These are phyloP conservation scores for Bombus difficillimus DNA, from an alignment of 1,140 invertebrate species.

Conservation along the genomic window DNA sequence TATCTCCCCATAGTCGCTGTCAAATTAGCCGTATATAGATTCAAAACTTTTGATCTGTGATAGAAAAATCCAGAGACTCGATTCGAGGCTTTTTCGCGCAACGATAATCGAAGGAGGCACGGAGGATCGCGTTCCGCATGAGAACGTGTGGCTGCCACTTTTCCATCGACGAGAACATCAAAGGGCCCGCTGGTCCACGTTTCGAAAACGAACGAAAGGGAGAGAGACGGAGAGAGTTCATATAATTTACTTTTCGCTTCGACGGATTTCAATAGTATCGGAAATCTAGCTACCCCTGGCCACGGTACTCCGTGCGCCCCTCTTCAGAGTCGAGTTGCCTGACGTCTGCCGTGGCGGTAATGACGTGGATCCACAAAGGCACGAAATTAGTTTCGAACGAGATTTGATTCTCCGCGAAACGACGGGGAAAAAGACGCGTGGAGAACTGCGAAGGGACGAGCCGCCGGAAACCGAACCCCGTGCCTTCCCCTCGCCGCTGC, in stretches of 20 bases:
- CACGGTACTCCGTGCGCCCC: neutral
- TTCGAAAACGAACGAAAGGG: neutral
- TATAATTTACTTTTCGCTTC: conserved; percentile 82
- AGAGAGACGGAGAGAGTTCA: conserved; percentile 58
- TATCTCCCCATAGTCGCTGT: neutral
- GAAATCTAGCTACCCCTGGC: conserved; percentile 75
- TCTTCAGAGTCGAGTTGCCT: neutral
- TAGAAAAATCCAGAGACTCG: neutral
- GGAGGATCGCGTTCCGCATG: conserved; percentile 39
- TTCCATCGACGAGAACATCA: conserved; percentile 74
- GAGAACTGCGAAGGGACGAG: conserved; percentile 1
- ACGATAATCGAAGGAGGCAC: conserved; percentile 41
- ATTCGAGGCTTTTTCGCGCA: conserved; percentile 16
- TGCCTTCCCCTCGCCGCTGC: neutral
- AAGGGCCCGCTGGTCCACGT: conserved; percentile 70
- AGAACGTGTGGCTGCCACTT: conserved; percentile 29
- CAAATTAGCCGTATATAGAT: conserved; percentile 14
- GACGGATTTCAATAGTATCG: conserved; percentile 80
- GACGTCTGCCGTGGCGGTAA: conserved; percentile 69
- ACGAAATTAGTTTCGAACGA: conserved; percentile 80
- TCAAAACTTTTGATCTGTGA: neutral
- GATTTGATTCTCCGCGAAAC: conserved; percentile 75
- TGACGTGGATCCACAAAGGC: conserved; percentile 78
- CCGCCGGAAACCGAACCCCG: conserved; percentile 18
- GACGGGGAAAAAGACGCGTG: conserved; percentile 46